These are phyloP conservation scores for Choristoneura rosaceana DNA, from an alignment of 2,888 invertebrate species.

Conservation along the genomic window DNA sequence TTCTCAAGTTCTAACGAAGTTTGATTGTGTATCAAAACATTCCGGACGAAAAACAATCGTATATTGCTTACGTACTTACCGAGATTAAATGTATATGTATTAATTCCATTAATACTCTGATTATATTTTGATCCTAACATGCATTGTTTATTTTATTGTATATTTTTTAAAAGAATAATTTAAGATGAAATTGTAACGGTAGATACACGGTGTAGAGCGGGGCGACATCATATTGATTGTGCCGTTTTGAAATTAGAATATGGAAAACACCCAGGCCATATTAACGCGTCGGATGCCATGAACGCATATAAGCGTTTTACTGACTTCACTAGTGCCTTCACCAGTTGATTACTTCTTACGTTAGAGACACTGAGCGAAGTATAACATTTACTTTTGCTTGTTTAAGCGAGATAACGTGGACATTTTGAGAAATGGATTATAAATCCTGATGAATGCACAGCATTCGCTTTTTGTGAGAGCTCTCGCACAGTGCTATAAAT, in stretches of 20 bases:
- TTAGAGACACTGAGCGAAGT: background rate
- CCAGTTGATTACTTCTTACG: no score
- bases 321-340: no score
- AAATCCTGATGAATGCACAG: background rate
- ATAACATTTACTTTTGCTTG: no score
- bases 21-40: slow-evolving; percentile 49
- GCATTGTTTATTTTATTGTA: slow-evolving; percentile 24
- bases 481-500: background rate
- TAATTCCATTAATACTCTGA: slow-evolving; percentile 46
- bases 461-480: background rate
- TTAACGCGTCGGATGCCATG: no score
- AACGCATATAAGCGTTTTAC: no score
- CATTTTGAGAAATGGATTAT: background rate
- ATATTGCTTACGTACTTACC: slow-evolving; percentile 58
- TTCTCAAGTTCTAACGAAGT: slow-evolving; percentile 38
- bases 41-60: slow-evolving; percentile 54
- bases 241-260: background rate
- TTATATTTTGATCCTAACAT: slow-evolving; percentile 35
- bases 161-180: slow-evolving; percentile 24
- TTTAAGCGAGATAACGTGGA: background rate
- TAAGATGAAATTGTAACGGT: slow-evolving; percentile 15
- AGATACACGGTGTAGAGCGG: slow-evolving; percentile 3
- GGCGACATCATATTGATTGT: slow-evolving; percentile 10
- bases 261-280: background rate
- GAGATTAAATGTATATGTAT: slow-evolving; percentile 48